Percentiles rank a stretch among this genome's conserved stretches.
Conservation (phyloP, 2,888 invertebrate species). For the Artemia sinica region DNA sequence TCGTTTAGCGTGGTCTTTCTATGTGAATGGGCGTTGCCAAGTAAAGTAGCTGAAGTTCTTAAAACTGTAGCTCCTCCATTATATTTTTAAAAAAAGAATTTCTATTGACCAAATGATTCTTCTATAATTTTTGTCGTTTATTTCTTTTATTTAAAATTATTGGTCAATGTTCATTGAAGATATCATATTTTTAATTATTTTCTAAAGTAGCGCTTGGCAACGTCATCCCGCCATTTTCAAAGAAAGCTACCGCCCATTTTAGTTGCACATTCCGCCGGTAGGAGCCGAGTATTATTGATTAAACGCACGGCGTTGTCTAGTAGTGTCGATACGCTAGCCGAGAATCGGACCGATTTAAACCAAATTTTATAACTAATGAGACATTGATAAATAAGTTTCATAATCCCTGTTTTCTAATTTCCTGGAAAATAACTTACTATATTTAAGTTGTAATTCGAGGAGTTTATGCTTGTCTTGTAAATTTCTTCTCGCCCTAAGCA, state of each 20-base stretch:
- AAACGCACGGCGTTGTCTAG: too few species aligned
- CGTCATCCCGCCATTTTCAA: constrained; percentile 13
- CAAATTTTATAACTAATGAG: too few species aligned
- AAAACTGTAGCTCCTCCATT: background rate
- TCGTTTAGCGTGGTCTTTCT: background rate
- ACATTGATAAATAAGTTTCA: too few species aligned
- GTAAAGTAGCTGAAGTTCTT: background rate
- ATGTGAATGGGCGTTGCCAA: background rate
- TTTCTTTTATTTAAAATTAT: background rate
- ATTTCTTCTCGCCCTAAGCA: too few species aligned
- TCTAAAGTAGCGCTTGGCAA: background rate
- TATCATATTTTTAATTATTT: background rate
- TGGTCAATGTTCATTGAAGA: background rate
- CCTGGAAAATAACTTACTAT: too few species aligned
- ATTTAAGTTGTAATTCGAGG: too few species aligned
- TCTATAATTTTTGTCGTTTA: background rate
- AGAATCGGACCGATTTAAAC: too few species aligned
- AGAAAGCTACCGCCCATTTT: background rate
- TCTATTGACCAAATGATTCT: background rate
- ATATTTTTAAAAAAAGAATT: background rate
- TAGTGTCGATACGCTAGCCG: too few species aligned
- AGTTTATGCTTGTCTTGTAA: too few species aligned
- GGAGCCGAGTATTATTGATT: background rate
- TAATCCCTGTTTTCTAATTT: too few species aligned
- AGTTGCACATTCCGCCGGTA: constrained; percentile 3